phyloP scores from a whole-genome alignment of 2,797 vertebrate species.

The Bradypodion pumilum region DNA sequence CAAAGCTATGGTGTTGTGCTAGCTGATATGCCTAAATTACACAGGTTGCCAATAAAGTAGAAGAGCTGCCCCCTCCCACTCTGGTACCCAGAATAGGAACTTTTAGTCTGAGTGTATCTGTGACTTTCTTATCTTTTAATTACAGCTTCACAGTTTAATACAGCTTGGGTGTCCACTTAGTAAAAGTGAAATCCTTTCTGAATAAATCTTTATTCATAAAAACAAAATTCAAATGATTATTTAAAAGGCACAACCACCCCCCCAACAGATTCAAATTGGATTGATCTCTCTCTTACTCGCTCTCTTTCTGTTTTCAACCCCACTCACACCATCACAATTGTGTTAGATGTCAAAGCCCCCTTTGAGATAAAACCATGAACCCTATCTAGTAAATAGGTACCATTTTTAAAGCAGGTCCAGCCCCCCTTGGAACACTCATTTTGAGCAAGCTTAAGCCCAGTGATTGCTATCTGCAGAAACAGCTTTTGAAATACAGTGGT shows the following conservation, averaged over 20 bases:
- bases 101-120: slow-evolving; percentile 3
- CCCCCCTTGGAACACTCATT: slow-evolving; percentile 46
- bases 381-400: slow-evolving; percentile 34
- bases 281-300: not conserved
- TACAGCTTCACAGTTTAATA: slow-evolving; percentile 34
- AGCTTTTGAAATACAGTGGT: slow-evolving; percentile 63
- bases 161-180: not conserved
- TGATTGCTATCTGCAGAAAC: slow-evolving; percentile 54
- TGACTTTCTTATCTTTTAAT: slow-evolving; percentile 40
- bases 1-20: too few species aligned
- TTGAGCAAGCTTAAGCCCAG: slow-evolving; percentile 44
- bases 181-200: not conserved
- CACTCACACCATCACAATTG: rapidly evolving
- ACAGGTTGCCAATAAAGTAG: not conserved
- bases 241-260: slow-evolving; percentile 41
- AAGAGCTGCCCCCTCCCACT: not conserved
- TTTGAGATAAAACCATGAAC: slow-evolving; percentile 42
- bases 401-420: slow-evolving; percentile 25
- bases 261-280: slow-evolving; percentile 35
- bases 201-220: slow-evolving; percentile 24
- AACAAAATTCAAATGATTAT: slow-evolving; percentile 20
- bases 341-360: slow-evolving; percentile 37
- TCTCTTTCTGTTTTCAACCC: not conserved
- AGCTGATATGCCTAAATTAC: not conserved
- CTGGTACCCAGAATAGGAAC: not conserved